Evolutionary conservation across 2,797 vertebrate species (phyloP), one percentile per base, ranked within the genome.

Genomic region (Odontamblyopus rebecca): DNA sequence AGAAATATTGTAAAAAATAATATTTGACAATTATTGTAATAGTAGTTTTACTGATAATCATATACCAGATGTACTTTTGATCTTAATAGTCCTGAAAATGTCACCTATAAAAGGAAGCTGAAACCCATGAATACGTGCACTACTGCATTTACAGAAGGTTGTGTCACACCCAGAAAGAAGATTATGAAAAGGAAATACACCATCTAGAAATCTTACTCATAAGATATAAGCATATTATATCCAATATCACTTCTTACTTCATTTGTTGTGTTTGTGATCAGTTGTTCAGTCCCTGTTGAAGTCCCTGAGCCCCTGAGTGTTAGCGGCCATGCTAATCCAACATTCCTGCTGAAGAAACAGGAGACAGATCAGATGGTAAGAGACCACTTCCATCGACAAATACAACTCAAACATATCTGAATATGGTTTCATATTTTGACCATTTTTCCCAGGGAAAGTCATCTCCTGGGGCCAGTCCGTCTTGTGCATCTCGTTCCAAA

Each of bases 321-420:
- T 44, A 86, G 59, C 0, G 91, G 89, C 69, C 93, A 93, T 12
- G n/a, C 88, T 73, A 94, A 93, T 86, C 92, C 91, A 11, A 87
- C 92, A 4, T 95, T 94, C 82, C 76, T 91, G 50, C 80, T 90
- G 16, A 93, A 89, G 73, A 90, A 86, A 53, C 78, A 91, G 56
- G 82, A 91, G 30, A 68, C 75, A 18, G 80, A 83, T 19, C 76
- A 73, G 30, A 67, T 75, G 89, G 94, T 93, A 90, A 83, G 63
- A 51, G 65, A 69, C 2, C 19, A 0, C 3, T 2, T 23, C 3
- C 18, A 9, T 48, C 18, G n/a, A 51, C 8, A 57, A 38, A 19
- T 18, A 5, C 30, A 26, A 70, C 44, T 13, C n/a, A 44, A 65
- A 41, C 26, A 13, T 4, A 11, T 32, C 11, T 32, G 23, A 51